These are phyloP conservation scores for Pseudorhiza aurosa DNA, from an alignment of 30 jellyfish, hydroid and myxozoan genomes.

Conservation along the genomic window DNA sequence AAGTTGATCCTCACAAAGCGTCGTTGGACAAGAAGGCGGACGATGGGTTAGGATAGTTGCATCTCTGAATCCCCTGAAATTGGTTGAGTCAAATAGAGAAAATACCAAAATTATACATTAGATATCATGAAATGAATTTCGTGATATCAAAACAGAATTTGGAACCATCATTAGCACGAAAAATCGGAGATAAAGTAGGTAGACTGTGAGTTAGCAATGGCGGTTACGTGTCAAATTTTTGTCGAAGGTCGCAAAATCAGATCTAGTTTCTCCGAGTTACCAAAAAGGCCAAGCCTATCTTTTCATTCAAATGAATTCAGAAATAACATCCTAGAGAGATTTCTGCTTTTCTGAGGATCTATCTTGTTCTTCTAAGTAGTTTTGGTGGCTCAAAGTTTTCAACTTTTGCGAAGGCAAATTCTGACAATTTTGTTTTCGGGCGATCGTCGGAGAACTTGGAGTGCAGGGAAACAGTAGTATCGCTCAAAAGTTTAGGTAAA, in stretches of 20 bases:
- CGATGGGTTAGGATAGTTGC: background rate
- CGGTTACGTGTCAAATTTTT: constrained; percentile 8
- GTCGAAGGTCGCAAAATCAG: constrained; percentile 37
- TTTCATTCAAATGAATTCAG: background rate
- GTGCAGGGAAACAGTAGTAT: background rate
- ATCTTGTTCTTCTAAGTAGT: too few relatives aligned
- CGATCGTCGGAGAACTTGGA: background rate
- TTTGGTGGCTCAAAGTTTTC: background rate
- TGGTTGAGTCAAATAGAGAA: background rate
- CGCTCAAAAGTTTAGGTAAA: background rate
- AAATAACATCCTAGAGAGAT: background rate
- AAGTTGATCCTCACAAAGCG: background rate
- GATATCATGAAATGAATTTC: too few relatives aligned
- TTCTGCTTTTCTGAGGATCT: too few relatives aligned
- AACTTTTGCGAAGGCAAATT: constrained; percentile 12
- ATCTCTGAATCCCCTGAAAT: background rate
- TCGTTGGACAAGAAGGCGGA: background rate
- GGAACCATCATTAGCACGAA: too few relatives aligned
- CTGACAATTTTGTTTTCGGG: background rate
- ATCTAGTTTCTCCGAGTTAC: background rate
- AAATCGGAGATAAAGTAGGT: too few relatives aligned
- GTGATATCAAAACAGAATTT: too few relatives aligned
- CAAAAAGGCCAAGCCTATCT: background rate
- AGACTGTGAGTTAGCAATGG: constrained; percentile 13
- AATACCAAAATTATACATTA: too few relatives aligned